Conservation (phyloP, 2,888 invertebrate species). For the Synanthedon vespiformis region DNA sequence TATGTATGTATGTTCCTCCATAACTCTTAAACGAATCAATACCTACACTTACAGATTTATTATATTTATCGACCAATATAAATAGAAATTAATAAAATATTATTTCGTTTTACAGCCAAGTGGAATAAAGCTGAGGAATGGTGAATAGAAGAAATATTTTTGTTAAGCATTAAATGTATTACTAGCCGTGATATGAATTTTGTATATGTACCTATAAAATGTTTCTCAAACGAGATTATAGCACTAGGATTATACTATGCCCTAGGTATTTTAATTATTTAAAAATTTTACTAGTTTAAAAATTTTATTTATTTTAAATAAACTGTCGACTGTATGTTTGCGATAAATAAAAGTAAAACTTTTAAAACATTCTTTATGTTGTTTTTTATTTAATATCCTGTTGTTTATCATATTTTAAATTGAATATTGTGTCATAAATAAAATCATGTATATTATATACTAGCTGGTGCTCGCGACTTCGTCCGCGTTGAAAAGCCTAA, state of each 20-base stretch:
- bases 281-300: background rate
- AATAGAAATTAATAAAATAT: background rate
- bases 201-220: slow-evolving; percentile 1
- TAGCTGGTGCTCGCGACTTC: too few species aligned
- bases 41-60: too few species aligned
- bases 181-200: slow-evolving; percentile 19
- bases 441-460: too few species aligned
- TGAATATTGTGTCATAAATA: too few species aligned
- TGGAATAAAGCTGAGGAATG: slow-evolving; percentile 29
- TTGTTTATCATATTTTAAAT: too few species aligned
- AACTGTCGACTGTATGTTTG: background rate
- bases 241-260: background rate
- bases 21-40: too few species aligned
- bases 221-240: background rate
- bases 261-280: too few species aligned
- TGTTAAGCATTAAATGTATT: slow-evolving; percentile 44
- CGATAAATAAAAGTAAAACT: background rate
- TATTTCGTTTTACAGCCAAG: slow-evolving; percentile 43
- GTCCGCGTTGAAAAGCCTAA: too few species aligned
- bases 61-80: too few species aligned
- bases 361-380: background rate
- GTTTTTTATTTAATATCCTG: background rate
- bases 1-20: too few species aligned
- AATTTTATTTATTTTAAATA: background rate
- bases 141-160: slow-evolving; percentile 19